Evolutionary conservation across 35 echinoderm and acorn worm genomes (phyloP).

Genomic region (Eucidaris tribuloides): DNA sequence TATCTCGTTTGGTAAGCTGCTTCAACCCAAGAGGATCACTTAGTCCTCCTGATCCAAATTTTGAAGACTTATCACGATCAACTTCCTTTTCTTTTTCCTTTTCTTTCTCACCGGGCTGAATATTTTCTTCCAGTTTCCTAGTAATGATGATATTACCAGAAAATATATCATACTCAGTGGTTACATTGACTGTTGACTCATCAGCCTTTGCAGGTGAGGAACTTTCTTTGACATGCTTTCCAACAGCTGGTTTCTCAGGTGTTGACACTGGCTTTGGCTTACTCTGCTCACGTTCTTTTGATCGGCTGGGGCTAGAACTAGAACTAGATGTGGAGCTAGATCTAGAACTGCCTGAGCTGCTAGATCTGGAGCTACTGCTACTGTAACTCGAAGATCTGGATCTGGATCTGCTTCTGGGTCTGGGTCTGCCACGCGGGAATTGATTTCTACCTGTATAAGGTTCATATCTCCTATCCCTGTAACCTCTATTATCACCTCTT

Average conservation of each 20-base stretch:
- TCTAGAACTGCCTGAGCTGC: neutral
- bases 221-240: neutral
- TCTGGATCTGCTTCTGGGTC: neutral
- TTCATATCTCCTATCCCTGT: neutral
- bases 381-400: neutral
- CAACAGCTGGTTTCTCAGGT: neutral
- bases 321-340: neutral
- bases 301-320: conserved; percentile 8
- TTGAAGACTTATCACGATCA: neutral
- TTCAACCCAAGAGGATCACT: conserved; percentile 13
- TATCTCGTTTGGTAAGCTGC: conserved; percentile 10
- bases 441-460: neutral
- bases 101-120: no score
- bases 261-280: neutral
- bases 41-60: conserved; percentile 8
- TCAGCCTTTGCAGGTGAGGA: neutral
- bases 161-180: neutral
- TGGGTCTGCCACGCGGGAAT: neutral
- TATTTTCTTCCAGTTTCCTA: no score
- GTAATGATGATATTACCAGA: no score
- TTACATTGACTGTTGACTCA: neutral
- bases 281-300: neutral
- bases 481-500: neutral
- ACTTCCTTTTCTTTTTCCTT: neutral
- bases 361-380: conserved; percentile 7